Evolutionary conservation across 2,888 invertebrate genomes (phyloP), one percentile per base, ranked within the genome.

Genomic region (Xanthorhoe designata): DNA sequence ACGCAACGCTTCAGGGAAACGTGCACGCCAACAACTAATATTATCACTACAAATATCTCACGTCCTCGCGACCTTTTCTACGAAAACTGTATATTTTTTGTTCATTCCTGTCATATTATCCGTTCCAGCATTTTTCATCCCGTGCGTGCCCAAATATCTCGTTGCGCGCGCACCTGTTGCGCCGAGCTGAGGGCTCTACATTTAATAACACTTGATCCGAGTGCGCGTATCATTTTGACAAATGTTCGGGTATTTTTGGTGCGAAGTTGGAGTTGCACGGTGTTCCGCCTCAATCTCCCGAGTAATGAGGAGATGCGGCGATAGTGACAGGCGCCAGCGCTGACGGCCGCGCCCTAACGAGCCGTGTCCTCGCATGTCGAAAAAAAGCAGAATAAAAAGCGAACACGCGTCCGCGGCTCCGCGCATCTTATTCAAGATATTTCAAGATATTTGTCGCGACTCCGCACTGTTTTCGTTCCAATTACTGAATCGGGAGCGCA

Each of bases 11-110:
- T 91, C 91, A 85, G 74, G 82, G 91, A 91, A 91, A 81, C 73
- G 79, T 80, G 73, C 75, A 60, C 58, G 32, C 64, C 58, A 80
- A 80, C 71, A 81, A 85, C 90, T 89, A 90, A 91, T 90, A 90
- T 91, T 91, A 89, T 91, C 88, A 84, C 83, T 76, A 84, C 88
- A 90, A 90, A 89, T 87, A 86, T 88, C 87, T 87, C 90, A 87
- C 88, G 85, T 84, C 75, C 77, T 64, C 77, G 85, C 84, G 75
- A 86, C 83, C 73, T 78, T 71, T 92, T 92, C 92, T 76, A 64
- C 72, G 89, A 91, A 92, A 76, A 71, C 53, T 66, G 69, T 68
- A 72, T 78, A 29, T 82, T 80, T 80, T 87, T 86, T 84, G 79
- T 80, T 74, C 73, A 80, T 76, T 77, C 76, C 82, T 79, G 86